phyloP scores from a whole-genome alignment of 2,113 vertebrate genomes.

The Sphyrna mokarran region DNA sequence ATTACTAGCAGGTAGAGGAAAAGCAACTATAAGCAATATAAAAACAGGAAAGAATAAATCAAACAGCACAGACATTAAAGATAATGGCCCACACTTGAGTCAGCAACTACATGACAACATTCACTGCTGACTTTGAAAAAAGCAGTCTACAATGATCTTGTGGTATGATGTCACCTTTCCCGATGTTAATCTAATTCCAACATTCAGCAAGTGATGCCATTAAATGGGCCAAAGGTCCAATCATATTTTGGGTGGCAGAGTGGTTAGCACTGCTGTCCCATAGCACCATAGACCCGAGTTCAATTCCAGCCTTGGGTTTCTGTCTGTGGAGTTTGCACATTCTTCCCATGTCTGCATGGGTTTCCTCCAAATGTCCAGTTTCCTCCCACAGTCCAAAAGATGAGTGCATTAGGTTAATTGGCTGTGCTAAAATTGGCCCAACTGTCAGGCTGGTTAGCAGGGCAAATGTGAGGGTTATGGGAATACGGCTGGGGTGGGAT shows the following conservation, averaged over 20 bases:
- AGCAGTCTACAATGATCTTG: not conserved
- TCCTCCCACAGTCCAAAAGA: no score
- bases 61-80: not conserved
- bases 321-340: no score
- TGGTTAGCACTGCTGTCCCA: no score
- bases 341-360: no score
- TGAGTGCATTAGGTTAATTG: no score
- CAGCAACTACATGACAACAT: not conserved
- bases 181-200: not conserved
- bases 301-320: no score
- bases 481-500: no score
- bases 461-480: no score
- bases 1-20: not conserved
- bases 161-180: not conserved
- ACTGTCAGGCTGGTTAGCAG: no score
- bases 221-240: not conserved
- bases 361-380: no score
- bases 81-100: not conserved
- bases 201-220: not conserved
- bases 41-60: not conserved
- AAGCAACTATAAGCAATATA: not conserved
- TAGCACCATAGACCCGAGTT: no score
- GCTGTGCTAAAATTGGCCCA: no score
- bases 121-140: not conserved
- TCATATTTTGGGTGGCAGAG: not conserved